Evolutionary conservation across 2,797 vertebrate species (phyloP).

Genomic region (Anguilla pacifica): DNA sequence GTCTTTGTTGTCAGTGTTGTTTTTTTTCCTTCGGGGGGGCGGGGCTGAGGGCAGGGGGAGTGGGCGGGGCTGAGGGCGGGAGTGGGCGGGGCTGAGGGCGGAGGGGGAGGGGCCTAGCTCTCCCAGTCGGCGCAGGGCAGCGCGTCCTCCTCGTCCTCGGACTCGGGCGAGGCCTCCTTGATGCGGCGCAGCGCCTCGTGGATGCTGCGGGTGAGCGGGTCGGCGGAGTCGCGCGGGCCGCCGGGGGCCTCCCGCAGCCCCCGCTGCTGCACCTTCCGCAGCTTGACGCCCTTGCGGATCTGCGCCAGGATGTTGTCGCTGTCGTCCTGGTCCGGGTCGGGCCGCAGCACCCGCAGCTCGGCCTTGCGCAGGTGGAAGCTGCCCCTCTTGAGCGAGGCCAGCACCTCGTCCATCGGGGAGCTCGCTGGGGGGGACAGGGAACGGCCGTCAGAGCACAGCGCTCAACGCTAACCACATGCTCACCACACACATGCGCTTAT

Average conservation of each 20-base stretch:
- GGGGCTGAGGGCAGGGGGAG: neutral
- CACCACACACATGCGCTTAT: too few relatives aligned
- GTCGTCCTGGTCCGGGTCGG: conserved; percentile 91
- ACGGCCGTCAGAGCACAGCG: neutral
- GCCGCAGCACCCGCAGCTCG: conserved; percentile 88
- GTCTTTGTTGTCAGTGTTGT: neutral
- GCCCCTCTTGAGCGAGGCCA: conserved; percentile 94
- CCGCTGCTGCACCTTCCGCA: conserved; percentile 90
- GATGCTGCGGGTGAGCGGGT: conserved; percentile 95
- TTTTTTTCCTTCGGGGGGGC: neutral
- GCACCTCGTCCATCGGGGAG: conserved; percentile 97
- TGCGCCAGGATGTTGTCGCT: conserved; percentile 96
- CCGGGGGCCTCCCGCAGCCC: conserved; percentile 77
- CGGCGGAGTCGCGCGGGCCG: conserved; percentile 79
- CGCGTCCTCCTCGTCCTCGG: conserved; percentile 93
- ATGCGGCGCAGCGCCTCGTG: conserved; percentile 94
- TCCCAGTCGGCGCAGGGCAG: conserved; percentile 94
- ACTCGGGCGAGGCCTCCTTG: conserved; percentile 96
- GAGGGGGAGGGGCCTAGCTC: conserved; percentile 70
- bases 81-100: too few relatives aligned
- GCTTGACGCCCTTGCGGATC: conserved; percentile 92
- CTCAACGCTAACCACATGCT: too few relatives aligned
- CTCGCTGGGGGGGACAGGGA: conserved; percentile 75
- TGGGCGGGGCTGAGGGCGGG: neutral
- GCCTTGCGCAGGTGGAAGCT: conserved; percentile 96